Conservation (phyloP, 2,113 vertebrate genomes). For the Caretta caretta region DNA sequence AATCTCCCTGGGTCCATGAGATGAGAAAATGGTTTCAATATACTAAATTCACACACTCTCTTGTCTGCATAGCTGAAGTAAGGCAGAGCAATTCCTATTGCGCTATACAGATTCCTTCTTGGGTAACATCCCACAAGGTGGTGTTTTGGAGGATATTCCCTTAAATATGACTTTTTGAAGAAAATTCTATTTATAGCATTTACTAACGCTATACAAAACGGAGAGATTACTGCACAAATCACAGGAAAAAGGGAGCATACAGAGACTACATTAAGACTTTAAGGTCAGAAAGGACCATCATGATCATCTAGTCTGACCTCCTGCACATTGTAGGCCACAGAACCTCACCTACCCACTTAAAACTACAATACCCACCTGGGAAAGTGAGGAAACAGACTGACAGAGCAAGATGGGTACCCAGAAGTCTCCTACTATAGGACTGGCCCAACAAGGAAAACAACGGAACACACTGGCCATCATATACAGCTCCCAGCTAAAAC, state of each 20-base stretch:
- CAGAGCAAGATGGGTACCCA: too few species aligned
- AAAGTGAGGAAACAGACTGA: too few species aligned
- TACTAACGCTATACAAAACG: background rate
- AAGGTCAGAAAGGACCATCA: background rate
- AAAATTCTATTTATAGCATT: background rate
- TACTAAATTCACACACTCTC: background rate
- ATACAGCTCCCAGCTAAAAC: too few species aligned
- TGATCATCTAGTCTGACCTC: background rate
- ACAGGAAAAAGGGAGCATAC: background rate
- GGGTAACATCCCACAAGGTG: background rate
- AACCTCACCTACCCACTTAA: background rate
- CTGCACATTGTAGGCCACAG: background rate
- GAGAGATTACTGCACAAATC: background rate
- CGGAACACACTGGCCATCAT: too few species aligned
- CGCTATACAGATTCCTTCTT: background rate
- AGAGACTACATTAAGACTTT: background rate
- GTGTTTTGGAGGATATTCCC: background rate
- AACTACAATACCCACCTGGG: too few species aligned
- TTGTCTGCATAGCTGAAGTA: background rate
- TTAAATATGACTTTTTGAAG: background rate
- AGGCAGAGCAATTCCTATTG: background rate
- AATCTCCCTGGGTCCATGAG: background rate
- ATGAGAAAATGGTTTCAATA: background rate
- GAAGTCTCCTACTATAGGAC: too few species aligned
- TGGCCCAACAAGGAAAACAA: too few species aligned